A percentile compares a stretch with the other conserved stretches of the same genome.
These are phyloP conservation scores for Pygocentrus nattereri DNA, from an alignment of 2,797 vertebrate genomes.

Conservation along the genomic window DNA sequence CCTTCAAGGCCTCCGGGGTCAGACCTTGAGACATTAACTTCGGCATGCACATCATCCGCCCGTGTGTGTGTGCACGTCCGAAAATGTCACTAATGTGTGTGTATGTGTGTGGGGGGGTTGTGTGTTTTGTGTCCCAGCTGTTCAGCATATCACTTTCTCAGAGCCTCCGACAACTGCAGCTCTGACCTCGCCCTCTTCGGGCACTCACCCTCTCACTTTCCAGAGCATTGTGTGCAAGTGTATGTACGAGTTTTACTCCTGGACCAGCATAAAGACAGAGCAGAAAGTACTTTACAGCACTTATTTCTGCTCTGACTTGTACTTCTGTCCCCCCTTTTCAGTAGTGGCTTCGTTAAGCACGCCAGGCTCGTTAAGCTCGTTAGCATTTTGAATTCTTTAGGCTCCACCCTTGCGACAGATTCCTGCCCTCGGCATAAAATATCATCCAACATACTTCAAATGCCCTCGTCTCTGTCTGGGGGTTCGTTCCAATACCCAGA, in stretches of 20 bases:
- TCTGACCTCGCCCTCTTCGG: conserved; percentile 51
- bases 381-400: conserved; percentile 1
- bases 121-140: conserved; percentile 55
- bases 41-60: conserved; percentile 28
- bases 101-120: conserved; percentile 32
- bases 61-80: conserved; percentile 39
- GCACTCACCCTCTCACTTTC: conserved; percentile 50
- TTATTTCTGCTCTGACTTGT: neutral
- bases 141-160: conserved; percentile 59
- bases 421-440: conserved; percentile 35
- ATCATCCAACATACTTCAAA: conserved; percentile 42
- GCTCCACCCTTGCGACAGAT: conserved; percentile 31
- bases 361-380: neutral
- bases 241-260: conserved; percentile 11
- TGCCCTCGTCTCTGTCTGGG: neutral
- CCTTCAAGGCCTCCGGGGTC: conserved; percentile 28
- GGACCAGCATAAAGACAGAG: neutral
- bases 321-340: neutral
- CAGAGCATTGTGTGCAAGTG: conserved; percentile 42
- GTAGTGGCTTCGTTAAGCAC: neutral
- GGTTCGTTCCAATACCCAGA: neutral
- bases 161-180: conserved; percentile 54
- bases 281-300: neutral
- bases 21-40: conserved; percentile 44
- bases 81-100: conserved; percentile 39